Conservation (phyloP, 2,888 invertebrate genomes). For the Trachelus tabidus region DNA sequence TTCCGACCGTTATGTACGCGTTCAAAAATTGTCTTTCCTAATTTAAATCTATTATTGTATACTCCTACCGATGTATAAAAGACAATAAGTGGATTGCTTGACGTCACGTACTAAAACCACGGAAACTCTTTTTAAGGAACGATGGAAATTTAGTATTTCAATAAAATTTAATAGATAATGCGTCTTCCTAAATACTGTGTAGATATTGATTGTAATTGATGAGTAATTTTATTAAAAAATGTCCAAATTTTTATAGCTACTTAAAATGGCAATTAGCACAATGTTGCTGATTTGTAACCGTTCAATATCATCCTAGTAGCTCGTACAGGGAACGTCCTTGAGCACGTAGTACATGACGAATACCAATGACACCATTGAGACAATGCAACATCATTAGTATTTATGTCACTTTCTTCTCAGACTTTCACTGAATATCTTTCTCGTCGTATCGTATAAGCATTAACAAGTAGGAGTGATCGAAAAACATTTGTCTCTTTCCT, state of each 20-base stretch:
- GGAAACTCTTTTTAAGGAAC: too few species aligned
- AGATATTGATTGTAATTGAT: too few species aligned
- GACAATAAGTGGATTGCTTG: too few species aligned
- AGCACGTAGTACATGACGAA: background rate
- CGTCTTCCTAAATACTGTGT: too few species aligned
- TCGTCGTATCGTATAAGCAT: background rate
- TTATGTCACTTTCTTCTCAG: background rate
- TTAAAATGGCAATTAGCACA: background rate
- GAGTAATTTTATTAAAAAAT: too few species aligned
- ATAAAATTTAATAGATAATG: too few species aligned
- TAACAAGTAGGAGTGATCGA: background rate
- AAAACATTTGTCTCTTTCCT: too few species aligned
- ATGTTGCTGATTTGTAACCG: background rate
- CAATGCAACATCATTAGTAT: background rate
- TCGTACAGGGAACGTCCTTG: background rate
- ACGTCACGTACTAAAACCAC: too few species aligned
- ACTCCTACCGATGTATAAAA: too few species aligned
- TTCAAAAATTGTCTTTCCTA: background rate
- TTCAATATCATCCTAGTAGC: background rate
- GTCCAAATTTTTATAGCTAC: too few species aligned
- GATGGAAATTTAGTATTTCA: too few species aligned
- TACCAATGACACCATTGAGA: background rate
- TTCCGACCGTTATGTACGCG: background rate
- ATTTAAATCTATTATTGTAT: too few species aligned
- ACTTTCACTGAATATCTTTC: background rate